Conservation (phyloP, 2,888 invertebrate genomes). For the Caenorhabditis auriculariae region DNA sequence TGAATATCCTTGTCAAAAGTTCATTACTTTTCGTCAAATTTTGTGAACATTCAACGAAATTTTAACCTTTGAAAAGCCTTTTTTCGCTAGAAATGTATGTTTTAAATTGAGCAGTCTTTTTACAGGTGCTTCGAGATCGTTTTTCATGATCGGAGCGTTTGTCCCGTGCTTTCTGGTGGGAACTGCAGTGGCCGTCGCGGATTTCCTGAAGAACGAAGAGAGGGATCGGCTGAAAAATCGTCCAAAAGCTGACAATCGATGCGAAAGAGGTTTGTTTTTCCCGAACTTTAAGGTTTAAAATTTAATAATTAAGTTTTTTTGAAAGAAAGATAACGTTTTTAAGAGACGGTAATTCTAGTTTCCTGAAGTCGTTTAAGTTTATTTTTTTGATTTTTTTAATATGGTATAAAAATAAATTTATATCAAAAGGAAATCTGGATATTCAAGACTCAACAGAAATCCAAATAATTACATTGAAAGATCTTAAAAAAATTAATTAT, state of each 20-base stretch:
- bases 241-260: constrained; percentile 29
- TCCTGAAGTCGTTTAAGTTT: neutral
- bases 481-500: no score
- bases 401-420: no score
- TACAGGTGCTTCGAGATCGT: constrained; percentile 38
- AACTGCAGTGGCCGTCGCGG: constrained; percentile 16
- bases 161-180: constrained; percentile 33
- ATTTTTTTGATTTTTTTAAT: no score
- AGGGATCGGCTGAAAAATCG: constrained; percentile 22
- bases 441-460: no score
- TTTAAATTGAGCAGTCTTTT: neutral
- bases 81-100: neutral
- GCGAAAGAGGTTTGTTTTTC: constrained; percentile 24
- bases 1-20: no score
- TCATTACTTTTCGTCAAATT: no score
- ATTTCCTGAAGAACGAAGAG: constrained; percentile 16
- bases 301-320: neutral
- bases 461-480: no score
- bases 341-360: neutral
- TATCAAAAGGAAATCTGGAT: no score
- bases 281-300: neutral
- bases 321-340: neutral
- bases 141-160: constrained; percentile 28
- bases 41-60: no score
- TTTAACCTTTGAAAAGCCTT: no score